A percentile compares a stretch with the other conserved stretches of the same genome.
Evolutionary conservation across 2,113 vertebrate genomes (phyloP).

Genomic region (Leptodactylus fuscus): DNA sequence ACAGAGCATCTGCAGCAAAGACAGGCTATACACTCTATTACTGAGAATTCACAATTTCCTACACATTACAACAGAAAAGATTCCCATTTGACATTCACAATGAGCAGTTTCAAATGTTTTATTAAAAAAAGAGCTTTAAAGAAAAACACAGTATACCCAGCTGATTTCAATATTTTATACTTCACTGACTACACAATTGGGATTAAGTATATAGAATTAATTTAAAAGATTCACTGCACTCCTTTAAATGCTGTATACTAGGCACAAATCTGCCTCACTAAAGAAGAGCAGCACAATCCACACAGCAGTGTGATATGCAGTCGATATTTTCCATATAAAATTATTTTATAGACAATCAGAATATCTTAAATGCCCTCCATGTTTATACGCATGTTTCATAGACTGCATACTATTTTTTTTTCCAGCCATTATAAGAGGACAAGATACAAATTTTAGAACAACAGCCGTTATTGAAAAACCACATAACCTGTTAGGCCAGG

Average conservation of each 20-base stretch:
- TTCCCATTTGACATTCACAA: conserved; percentile 71
- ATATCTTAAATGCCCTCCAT: neutral
- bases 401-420: neutral
- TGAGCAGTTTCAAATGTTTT: conserved; percentile 74
- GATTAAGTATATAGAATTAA: conserved; percentile 75
- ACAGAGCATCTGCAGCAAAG: conserved; percentile 69
- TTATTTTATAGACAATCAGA: neutral
- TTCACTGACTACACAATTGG: conserved; percentile 73
- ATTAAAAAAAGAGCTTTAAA: conserved; percentile 64
- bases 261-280: neutral
- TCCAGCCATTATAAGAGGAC: no score
- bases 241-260: conserved; percentile 11
- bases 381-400: neutral
- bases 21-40: conserved; percentile 24
- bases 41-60: conserved; percentile 56
- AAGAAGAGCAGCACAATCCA: neutral
- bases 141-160: conserved; percentile 68
- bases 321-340: neutral
- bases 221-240: conserved; percentile 67
- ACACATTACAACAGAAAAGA: conserved; percentile 68
- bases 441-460: no score
- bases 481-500: no score
- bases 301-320: neutral
- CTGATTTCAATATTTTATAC: conserved; percentile 74
- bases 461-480: no score